Evolutionary conservation across 2,888 invertebrate species (phyloP).

Genomic region (Poecilobothrus nobilitatus): DNA sequence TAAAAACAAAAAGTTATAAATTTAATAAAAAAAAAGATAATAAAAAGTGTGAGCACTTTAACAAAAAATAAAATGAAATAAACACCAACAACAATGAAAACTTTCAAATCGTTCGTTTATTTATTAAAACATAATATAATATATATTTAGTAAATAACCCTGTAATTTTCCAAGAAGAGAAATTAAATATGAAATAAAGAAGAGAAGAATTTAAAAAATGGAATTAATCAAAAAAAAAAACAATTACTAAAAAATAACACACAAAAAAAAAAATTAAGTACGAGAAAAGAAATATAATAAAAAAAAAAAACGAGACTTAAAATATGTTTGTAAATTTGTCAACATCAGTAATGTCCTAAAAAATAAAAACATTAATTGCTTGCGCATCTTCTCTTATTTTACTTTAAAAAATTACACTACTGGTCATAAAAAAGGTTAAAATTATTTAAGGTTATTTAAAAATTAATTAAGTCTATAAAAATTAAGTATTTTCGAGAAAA

Average conservation of each 20-base stretch:
- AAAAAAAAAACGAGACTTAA: neutral
- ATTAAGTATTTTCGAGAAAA: too few relatives aligned
- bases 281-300: neutral
- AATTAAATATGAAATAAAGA: neutral
- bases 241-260: neutral
- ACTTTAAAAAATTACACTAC: neutral
- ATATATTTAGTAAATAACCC: neutral
- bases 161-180: conserved; percentile 1
- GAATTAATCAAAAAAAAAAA: neutral
- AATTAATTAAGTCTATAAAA: too few relatives aligned
- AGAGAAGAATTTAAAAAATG: neutral
- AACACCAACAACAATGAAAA: too few relatives aligned
- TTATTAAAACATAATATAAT: too few relatives aligned
- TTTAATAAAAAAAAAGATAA: too few relatives aligned
- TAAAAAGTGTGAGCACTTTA: too few relatives aligned
- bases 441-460: too few relatives aligned
- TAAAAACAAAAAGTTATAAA: too few relatives aligned
- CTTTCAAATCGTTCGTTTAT: too few relatives aligned
- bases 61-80: too few relatives aligned
- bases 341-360: neutral
- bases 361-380: neutral
- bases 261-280: neutral
- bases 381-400: neutral
- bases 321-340: conserved; percentile 1
- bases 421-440: neutral